Evolutionary conservation across 2,797 vertebrate species (phyloP), one percentile per base, ranked within the genome.

Genomic region (Tolypeutes matacus): DNA sequence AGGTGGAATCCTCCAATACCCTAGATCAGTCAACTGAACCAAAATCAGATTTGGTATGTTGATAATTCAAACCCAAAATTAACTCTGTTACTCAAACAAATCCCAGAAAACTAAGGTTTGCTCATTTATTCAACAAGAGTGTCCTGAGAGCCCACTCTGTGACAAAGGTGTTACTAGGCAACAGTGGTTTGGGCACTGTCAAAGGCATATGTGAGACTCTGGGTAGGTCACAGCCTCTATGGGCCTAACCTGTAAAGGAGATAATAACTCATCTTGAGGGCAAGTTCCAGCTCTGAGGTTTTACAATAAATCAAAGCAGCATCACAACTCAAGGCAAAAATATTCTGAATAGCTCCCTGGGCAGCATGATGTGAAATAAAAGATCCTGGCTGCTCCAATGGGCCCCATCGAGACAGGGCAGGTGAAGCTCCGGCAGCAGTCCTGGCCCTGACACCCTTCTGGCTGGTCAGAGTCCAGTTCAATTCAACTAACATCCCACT

Each of bases 161-260:
- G 82, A 78, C 92, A 72, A 78, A 78, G 77, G 69, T 7, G 77
- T 76, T 80, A 53, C 77, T 89, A 86, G 80, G 90, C 85, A 92
- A 82, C 89, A 82, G 49, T 86, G 62, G 27, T 76, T 3, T 29
- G 58, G 96, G 76, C 58, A 49, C 34, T 67, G 78, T 84, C 89
- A 67, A 70, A 95, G 69, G 89, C 69, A 29, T 82, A 51, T 9
- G 1, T 49, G 86, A 58, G 67, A 82, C 49, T 69, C 39, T 31
- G 80, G 25, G 51, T 31, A 69, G 81, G 81, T 36, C 53, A 27
- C 65, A 20, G 69, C 34, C 72, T 93, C 85, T 17, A 3, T 13
- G 46, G 17, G 34, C 64, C 82, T 81, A 60, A 65, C 53, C 58
- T 51, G 1, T 82, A 60, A 73, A 89, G 42, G 76, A 49, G n/a